Evolutionary conservation across 2,797 vertebrate species (phyloP).

Genomic region (Pseudochaenichthys georgianus): DNA sequence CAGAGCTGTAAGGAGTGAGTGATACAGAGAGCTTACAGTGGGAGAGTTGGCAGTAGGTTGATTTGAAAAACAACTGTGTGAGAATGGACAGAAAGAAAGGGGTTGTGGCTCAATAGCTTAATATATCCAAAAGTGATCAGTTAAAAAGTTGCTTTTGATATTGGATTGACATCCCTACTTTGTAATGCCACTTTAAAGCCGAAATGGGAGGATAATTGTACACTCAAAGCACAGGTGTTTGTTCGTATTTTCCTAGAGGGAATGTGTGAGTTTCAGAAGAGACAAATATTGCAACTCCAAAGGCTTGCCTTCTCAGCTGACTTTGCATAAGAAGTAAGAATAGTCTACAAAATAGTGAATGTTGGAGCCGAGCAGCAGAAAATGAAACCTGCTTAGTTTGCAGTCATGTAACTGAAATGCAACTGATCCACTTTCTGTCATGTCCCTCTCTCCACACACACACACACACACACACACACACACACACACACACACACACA

Average conservation of each 20-base stretch:
- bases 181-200: conserved; percentile 6
- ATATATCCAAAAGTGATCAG: too few relatives aligned
- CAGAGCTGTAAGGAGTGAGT: too few relatives aligned
- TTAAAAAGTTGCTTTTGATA: too few relatives aligned
- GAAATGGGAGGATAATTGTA: not conserved
- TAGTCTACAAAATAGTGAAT: conserved; percentile 2
- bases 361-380: conserved; percentile 30
- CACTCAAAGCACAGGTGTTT: conserved; percentile 16
- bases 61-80: too few relatives aligned
- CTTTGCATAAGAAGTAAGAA: conserved; percentile 23
- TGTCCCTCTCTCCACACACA: not conserved
- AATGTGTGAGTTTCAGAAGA: conserved; percentile 31
- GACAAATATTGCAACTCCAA: conserved; percentile 4
- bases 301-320: conserved; percentile 27
- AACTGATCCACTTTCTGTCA: conserved; percentile 16
- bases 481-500: conserved; percentile 8
- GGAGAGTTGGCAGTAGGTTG: too few relatives aligned
- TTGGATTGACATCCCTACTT: not conserved
- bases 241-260: conserved; percentile 13
- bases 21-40: too few relatives aligned
- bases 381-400: conserved; percentile 37
- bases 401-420: conserved; percentile 35
- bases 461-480: not conserved
- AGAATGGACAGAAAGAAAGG: too few relatives aligned
- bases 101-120: too few relatives aligned